These are phyloP conservation scores for Oxyruncus cristatus DNA, from an alignment of 2,113 vertebrate species.

Conservation along the genomic window DNA sequence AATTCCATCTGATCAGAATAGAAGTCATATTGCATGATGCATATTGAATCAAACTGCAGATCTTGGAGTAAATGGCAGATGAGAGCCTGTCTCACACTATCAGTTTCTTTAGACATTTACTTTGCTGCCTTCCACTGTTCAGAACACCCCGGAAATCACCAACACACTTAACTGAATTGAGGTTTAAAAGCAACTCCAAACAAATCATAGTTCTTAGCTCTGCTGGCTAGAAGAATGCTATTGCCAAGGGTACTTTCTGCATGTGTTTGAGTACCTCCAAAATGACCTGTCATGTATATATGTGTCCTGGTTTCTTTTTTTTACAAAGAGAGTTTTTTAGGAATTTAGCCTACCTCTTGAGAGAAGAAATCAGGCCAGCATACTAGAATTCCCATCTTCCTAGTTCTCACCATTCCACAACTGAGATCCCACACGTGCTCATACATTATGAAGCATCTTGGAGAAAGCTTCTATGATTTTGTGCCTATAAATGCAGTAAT, in stretches of 20 bases:
- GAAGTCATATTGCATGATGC: background rate
- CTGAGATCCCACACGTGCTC: conserved; percentile 26
- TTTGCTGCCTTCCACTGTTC: conserved; percentile 8
- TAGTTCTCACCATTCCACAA: conserved; percentile 15
- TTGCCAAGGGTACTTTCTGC: background rate
- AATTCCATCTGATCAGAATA: background rate
- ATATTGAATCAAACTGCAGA: background rate
- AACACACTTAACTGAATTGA: background rate
- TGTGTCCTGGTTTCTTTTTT: background rate
- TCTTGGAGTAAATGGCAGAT: background rate
- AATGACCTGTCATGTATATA: background rate
- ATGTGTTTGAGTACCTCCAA: background rate
- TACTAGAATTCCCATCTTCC: background rate
- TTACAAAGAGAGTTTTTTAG: background rate
- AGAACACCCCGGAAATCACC: conserved; percentile 15
- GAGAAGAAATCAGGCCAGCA: background rate
- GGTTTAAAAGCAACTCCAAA: conserved; percentile 15
- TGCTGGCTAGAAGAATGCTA: background rate
- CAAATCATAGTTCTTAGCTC: background rate
- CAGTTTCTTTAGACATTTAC: background rate
- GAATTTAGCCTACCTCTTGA: background rate
- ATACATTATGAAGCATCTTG: conserved; percentile 30
- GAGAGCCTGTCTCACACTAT: background rate
- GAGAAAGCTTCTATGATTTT: conserved; percentile 16
- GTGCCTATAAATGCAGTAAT: background rate